phyloP scores from a whole-genome alignment of 2,113 vertebrate genomes.

The Channa maculata region DNA sequence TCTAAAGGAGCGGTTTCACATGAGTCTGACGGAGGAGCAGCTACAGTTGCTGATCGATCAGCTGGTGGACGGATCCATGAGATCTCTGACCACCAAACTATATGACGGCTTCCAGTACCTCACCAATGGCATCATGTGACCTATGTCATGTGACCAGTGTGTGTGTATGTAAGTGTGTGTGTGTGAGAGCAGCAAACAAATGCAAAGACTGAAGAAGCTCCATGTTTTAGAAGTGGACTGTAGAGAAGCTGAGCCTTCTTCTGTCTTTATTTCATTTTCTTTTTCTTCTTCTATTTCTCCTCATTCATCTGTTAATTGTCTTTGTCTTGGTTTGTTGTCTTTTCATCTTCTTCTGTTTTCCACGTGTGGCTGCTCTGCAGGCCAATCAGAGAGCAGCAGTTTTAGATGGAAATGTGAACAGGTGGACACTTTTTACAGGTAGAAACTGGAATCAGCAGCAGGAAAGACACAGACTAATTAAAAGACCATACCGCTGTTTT shows the following conservation, averaged over 20 bases:
- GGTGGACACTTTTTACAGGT: conserved; percentile 3
- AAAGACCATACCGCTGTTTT: conserved; percentile 30
- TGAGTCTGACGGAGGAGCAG: conserved; percentile 97
- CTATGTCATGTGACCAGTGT: conserved; percentile 80
- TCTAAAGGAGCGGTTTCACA: conserved; percentile 97
- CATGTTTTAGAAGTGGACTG: neutral
- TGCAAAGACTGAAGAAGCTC: conserved; percentile 15
- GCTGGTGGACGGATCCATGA: conserved; percentile 94
- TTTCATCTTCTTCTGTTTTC: neutral
- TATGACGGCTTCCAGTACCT: conserved; percentile 98
- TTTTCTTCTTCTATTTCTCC: conserved; percentile 6
- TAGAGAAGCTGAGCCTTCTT: conserved; percentile 25
- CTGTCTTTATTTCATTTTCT: conserved; percentile 8
- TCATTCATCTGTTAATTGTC: neutral
- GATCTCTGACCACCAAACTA: conserved; percentile 95
- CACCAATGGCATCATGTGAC: conserved; percentile 98
- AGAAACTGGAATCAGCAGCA: neutral
- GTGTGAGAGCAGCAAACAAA: conserved; percentile 20
- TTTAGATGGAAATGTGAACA: conserved; percentile 52
- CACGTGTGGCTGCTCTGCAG: conserved; percentile 46
- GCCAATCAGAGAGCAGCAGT: conserved; percentile 61
- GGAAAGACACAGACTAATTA: neutral
- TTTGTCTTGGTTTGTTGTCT: neutral
- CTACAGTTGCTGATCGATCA: conserved; percentile 93
- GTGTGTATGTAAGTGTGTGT: conserved; percentile 2